A percentile compares a stretch with the other conserved stretches of the same genome.
phyloP scores from a whole-genome alignment of 2,797 vertebrate genomes.

The Neoniphon sammara region DNA sequence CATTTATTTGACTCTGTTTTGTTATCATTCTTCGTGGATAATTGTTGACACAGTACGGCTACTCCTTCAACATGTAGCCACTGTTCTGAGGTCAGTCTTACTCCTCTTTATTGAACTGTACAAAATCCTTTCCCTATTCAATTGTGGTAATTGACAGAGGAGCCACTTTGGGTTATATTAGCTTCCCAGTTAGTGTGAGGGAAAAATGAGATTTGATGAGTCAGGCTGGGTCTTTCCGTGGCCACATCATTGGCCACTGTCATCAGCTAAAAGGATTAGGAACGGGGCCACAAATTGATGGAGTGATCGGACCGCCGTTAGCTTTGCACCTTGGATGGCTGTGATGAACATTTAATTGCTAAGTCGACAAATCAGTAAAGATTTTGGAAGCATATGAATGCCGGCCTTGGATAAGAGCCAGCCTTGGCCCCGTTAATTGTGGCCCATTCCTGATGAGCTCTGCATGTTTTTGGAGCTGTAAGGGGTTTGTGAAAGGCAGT shows the following conservation, averaged over 20 bases:
- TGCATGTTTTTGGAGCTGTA: slow-evolving; percentile 28
- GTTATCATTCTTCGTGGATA: too few species aligned
- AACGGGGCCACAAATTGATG: slow-evolving; percentile 31
- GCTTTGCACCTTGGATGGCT: slow-evolving; percentile 12
- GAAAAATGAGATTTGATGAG: slow-evolving; percentile 52
- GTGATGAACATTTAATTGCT: slow-evolving; percentile 54
- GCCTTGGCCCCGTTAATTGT: not conserved
- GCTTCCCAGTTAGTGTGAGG: slow-evolving; percentile 15
- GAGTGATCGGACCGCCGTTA: slow-evolving; percentile 29
- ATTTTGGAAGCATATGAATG: slow-evolving; percentile 38
- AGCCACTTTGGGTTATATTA: slow-evolving; percentile 28
- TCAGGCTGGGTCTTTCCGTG: slow-evolving; percentile 33
- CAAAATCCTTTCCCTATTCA: slow-evolving; percentile 16
- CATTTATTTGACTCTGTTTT: not conserved
- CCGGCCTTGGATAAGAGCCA: slow-evolving; percentile 29
- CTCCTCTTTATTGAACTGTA: slow-evolving; percentile 9
- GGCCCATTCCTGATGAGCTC: slow-evolving; percentile 31
- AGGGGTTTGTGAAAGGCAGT: slow-evolving; percentile 19
- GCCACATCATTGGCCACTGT: slow-evolving; percentile 28
- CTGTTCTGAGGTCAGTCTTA: not conserved
- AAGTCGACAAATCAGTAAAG: slow-evolving; percentile 27
- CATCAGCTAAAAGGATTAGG: slow-evolving; percentile 55
- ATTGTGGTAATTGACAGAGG: slow-evolving; percentile 3
- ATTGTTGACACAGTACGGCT: too few species aligned
- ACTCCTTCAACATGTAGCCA: too few species aligned